These are phyloP conservation scores for Kradibia gibbosae DNA, from an alignment of 1,140 invertebrate species.

Conservation along the genomic window DNA sequence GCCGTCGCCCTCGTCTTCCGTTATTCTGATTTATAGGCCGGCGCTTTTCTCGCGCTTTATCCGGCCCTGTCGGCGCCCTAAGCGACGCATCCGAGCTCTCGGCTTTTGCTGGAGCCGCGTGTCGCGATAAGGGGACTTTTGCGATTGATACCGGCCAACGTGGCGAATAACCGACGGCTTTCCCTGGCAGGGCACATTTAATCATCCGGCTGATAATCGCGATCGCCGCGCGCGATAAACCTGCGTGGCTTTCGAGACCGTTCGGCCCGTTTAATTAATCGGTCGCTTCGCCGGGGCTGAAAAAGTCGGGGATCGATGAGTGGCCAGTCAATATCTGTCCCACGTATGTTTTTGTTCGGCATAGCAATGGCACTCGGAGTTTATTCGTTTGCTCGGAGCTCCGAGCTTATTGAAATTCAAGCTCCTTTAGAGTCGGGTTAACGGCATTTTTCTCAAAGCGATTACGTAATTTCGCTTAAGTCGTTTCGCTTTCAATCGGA, in stretches of 20 bases:
- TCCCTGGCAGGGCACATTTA: background rate
- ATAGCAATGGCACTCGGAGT: too few species aligned
- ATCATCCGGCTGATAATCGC: background rate
- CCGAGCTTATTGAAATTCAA: too few species aligned
- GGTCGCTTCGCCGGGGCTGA: too few species aligned
- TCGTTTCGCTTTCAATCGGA: too few species aligned
- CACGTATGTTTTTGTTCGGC: too few species aligned
- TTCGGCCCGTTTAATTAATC: too few species aligned
- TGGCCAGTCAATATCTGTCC: too few species aligned
- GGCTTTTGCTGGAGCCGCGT: conserved; percentile 13
- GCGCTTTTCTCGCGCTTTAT: background rate
- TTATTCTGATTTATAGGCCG: conserved; percentile 10
- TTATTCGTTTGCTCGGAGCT: too few species aligned
- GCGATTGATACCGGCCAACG: background rate
- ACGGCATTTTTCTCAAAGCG: too few species aligned
- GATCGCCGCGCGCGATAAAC: background rate
- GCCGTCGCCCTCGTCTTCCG: conserved; percentile 41
- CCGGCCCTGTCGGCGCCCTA: background rate
- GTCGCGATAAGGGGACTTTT: conserved; percentile 31
- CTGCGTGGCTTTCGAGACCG: background rate
- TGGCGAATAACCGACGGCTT: background rate
- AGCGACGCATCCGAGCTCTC: background rate
- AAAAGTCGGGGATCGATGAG: too few species aligned
- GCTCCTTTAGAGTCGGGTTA: too few species aligned
- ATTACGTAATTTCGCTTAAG: too few species aligned